phyloP scores from a whole-genome alignment of 2,888 invertebrate genomes.

The Eristalis pertinax region DNA sequence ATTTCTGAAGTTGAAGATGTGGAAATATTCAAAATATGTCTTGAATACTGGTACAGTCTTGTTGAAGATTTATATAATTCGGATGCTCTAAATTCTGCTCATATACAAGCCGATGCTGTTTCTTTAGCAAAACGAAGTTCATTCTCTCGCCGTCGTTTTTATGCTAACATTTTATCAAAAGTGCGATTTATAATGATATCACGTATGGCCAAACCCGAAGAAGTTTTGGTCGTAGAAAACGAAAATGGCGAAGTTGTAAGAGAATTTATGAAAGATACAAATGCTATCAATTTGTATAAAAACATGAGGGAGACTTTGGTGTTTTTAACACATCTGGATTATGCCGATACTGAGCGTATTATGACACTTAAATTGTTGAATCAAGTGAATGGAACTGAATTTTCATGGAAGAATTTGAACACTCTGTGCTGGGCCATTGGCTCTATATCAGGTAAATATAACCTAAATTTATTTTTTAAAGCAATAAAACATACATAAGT shows the following conservation, averaged over 20 bases:
- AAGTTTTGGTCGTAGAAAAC: slow-evolving; percentile 99
- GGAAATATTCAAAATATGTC: slow-evolving; percentile 99
- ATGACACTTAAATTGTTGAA: slow-evolving; percentile 99
- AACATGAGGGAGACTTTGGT: slow-evolving; percentile 99
- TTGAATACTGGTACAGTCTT: slow-evolving; percentile 99
- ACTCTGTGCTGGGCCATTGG: slow-evolving; percentile 99
- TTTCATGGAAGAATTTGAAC: slow-evolving; percentile 99
- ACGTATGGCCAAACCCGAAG: slow-evolving; percentile 99
- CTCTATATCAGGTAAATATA: slow-evolving; percentile 91
- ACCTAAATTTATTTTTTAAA: too few species aligned
- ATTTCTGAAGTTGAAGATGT: slow-evolving; percentile 99
- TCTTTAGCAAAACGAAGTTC: slow-evolving; percentile 76
- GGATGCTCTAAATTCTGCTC: slow-evolving; percentile 79
- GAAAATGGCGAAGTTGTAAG: slow-evolving; percentile 99
- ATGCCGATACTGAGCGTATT: slow-evolving; percentile 97
- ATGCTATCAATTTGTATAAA: slow-evolving; percentile 99
- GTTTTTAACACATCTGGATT: slow-evolving; percentile 99
- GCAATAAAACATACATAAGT: too few species aligned
- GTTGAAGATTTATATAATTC: slow-evolving; percentile 96
- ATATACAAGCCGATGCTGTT: slow-evolving; percentile 78
- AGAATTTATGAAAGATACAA: slow-evolving; percentile 99
- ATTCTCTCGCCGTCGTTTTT: slow-evolving; percentile 86
- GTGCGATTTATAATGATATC: slow-evolving; percentile 99
- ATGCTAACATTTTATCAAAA: slow-evolving; percentile 91
- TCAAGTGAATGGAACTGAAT: slow-evolving; percentile 98